Conservation (phyloP, 2,888 invertebrate species). For the Autographa pulchrina region DNA sequence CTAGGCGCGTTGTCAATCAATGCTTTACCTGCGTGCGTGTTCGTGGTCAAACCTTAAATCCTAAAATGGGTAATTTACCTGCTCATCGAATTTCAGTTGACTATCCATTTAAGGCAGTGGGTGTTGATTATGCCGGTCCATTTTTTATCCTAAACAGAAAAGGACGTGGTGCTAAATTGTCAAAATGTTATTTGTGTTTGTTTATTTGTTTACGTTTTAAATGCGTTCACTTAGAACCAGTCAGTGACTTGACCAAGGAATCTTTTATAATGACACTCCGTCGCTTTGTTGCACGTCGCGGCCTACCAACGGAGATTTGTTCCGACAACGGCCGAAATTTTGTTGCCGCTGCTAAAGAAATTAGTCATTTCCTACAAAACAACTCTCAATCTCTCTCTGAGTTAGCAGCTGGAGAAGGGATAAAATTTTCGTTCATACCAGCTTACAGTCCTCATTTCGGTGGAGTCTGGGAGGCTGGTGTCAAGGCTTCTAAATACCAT, state of each 20-base stretch:
- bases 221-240: constrained; percentile 22
- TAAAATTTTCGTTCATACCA: constrained; percentile 55
- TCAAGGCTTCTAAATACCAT: constrained; percentile 44
- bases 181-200: constrained; percentile 51
- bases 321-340: constrained; percentile 63
- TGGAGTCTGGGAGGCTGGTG: constrained; percentile 11
- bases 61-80: constrained; percentile 60
- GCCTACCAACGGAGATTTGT: constrained; percentile 59
- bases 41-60: constrained; percentile 44
- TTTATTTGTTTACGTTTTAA: constrained; percentile 38
- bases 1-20: constrained; percentile 35
- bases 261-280: constrained; percentile 56
- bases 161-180: constrained; percentile 43
- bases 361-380: constrained; percentile 20
- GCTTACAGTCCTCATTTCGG: constrained; percentile 58
- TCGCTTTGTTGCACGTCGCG: constrained; percentile 60
- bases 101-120: constrained; percentile 44
- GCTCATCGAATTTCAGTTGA: constrained; percentile 37
- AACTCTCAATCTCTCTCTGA: constrained; percentile 31
- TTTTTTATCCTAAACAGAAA: constrained; percentile 29
- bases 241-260: constrained; percentile 54
- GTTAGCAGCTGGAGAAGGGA: constrained; percentile 52
- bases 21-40: constrained; percentile 29
- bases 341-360: constrained; percentile 55
- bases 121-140: constrained; percentile 25